Evolutionary conservation across 1,140 invertebrate genomes (phyloP).

Genomic region (Cyphomyrmex costatus): DNA sequence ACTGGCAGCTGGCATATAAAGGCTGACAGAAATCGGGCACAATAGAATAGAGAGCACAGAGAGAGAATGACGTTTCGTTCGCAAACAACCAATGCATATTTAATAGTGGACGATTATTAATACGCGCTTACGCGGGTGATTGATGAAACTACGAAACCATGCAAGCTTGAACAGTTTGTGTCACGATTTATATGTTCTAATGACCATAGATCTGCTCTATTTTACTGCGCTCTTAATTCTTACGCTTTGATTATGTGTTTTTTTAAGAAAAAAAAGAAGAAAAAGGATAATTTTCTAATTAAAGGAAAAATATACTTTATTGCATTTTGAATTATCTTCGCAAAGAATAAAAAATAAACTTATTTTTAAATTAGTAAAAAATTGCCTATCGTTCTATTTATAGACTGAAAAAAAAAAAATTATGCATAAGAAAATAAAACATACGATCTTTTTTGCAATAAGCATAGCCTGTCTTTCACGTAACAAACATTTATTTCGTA

Average conservation of each 20-base stretch:
- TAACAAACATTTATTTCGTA: conserved; percentile 13
- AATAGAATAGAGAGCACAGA: conserved; percentile 4
- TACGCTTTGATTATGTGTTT: not conserved
- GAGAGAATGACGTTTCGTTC: conserved; percentile 43
- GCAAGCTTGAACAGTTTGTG: conserved; percentile 59
- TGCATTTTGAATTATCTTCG: not conserved
- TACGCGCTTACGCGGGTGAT: conserved; percentile 79
- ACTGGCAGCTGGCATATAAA: conserved; percentile 64
- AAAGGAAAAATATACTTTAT: not conserved
- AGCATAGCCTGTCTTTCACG: not conserved
- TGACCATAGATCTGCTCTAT: conserved; percentile 20
- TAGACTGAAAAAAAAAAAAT: not conserved
- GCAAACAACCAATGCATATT: conserved; percentile 81
- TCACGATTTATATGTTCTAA: conserved; percentile 49
- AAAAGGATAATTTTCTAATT: not conserved
- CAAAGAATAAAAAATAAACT: not conserved
- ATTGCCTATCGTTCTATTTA: not conserved
- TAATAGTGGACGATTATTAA: conserved; percentile 82
- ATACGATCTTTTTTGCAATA: not conserved
- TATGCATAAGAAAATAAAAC: not conserved
- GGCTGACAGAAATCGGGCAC: conserved; percentile 20
- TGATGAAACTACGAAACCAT: conserved; percentile 75
- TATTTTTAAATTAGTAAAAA: not conserved
- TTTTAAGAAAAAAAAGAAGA: not conserved
- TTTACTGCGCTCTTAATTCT: not conserved